Evolutionary conservation across 1,140 invertebrate genomes (phyloP).

Genomic region (Bicyclus anynana): DNA sequence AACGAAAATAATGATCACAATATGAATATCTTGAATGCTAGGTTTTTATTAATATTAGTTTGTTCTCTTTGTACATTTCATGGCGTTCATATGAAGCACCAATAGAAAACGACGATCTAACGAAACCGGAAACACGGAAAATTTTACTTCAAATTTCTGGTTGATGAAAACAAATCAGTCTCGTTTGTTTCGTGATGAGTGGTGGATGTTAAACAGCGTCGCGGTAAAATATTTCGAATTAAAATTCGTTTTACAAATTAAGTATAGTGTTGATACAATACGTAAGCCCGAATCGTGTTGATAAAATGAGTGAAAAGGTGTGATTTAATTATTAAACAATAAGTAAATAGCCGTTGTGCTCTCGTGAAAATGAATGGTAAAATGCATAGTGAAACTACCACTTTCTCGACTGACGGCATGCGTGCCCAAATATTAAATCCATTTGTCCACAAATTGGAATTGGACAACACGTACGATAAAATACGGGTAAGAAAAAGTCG

Average conservation of each 20-base stretch:
- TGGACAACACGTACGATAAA: constrained; percentile 90
- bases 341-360: constrained; percentile 30
- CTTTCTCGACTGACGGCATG: constrained; percentile 72
- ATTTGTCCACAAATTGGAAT: constrained; percentile 89
- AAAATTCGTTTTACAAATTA: neutral
- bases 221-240: constrained; percentile 3
- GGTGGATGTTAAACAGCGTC: constrained; percentile 25
- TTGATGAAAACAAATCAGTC: constrained; percentile 25
- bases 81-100: too few relatives aligned
- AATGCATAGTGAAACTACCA: constrained; percentile 68
- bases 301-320: constrained; percentile 36
- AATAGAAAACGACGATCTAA: neutral
- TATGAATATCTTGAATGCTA: too few relatives aligned
- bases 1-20: too few relatives aligned
- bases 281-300: neutral
- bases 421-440: constrained; percentile 84
- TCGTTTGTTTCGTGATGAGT: constrained; percentile 15
- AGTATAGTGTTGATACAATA: constrained; percentile 2
- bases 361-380: constrained; percentile 75
- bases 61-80: too few relatives aligned
- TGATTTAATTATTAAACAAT: constrained; percentile 31
- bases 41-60: too few relatives aligned
- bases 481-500: constrained; percentile 83
- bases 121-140: neutral
- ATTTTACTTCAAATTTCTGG: neutral